Base-by-base conservation (phyloP, 2,113 vertebrate species). In the Uria lomvia region DNA sequence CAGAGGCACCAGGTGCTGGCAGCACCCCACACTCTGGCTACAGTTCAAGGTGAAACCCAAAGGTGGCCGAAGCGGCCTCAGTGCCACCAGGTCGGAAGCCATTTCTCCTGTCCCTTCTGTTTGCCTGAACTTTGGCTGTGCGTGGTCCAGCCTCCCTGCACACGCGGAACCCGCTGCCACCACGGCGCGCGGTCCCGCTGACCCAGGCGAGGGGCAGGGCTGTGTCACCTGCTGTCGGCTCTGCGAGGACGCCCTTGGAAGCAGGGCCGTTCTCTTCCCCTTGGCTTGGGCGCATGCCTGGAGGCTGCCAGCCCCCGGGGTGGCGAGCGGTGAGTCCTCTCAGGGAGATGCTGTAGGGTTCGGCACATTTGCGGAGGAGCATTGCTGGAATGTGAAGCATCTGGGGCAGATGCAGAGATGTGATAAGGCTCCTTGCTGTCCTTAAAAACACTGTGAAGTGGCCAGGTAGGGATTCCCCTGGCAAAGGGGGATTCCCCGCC, bases 361-460 rank as follows among this genome's bases (percentile, higher is more conserved):
- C 67, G 73, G 77, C 63, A 90, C 72, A 26, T 88, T 30, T 70
- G 75, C 1, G 4, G 86, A 89, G 6, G 85, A 90, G 38, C 71
- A 14, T 16, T 5, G 11, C 40, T 92, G 96, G 96, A 96, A 97
- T 95, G 92, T 50, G 42, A 96, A 93, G 79, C 86, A 93, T 96
- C 86, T 95, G 73, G 70, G 75, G 62, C 92, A 94, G 97, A 96
- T 96, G 88, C 10, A 8, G 68, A 86, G 75, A 68, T 0, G 2
- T 29, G 86, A 95, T 97, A 96, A 91, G 40, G 86, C 32, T 91
- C 84, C 79, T 91, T 43, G 56, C 56, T 91, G 88, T 96, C 94
- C 92, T 97, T 94, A 96, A 92, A 95, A 91, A 88, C 38, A 67
- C 86, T 92, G 5, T 90, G 95, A 95, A 95, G 88, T 32, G 60